These are phyloP conservation scores for Turritopsis dohrnii DNA, from an alignment of 30 jellyfish, hydroid and myxozoan species.

Conservation along the genomic window DNA sequence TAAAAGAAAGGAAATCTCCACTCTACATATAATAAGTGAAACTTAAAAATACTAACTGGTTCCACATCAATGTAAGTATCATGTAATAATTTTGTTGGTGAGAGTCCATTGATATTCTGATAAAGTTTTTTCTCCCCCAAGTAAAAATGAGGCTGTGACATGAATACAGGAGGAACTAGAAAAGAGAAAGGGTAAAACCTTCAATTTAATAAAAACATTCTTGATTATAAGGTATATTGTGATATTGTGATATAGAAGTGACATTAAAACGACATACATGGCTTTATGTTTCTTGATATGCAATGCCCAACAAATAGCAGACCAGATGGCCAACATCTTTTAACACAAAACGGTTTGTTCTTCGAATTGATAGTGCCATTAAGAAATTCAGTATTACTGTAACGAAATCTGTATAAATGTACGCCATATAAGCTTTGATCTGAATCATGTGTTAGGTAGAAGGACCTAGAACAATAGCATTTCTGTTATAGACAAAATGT, in stretches of 20 bases:
- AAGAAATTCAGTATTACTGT: background rate
- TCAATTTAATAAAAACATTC: background rate
- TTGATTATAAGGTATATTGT: too few relatives aligned
- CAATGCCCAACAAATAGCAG: conserved; percentile 15
- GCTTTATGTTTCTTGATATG: conserved; percentile 32
- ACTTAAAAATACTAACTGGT: conserved; percentile 47
- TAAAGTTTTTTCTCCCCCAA: conserved; percentile 57
- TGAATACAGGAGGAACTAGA: conserved; percentile 73
- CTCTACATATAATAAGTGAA: background rate
- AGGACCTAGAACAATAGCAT: background rate
- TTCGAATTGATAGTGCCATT: conserved; percentile 10
- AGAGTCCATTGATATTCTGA: conserved; percentile 49
- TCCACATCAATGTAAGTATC: conserved; percentile 65
- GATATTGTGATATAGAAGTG: background rate
- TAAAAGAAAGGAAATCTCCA: too few relatives aligned
- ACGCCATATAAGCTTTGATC: background rate
- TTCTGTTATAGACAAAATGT: background rate
- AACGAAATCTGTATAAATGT: background rate
- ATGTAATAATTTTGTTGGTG: conserved; percentile 47
- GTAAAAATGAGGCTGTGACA: conserved; percentile 80
- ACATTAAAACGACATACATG: background rate
- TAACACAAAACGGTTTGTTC: conserved; percentile 18
- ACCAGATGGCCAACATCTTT: conserved; percentile 25
- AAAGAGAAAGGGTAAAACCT: background rate
- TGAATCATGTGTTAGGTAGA: background rate